phyloP scores from a whole-genome alignment of 1,140 invertebrate species.

The Aporrectodea caliginosa region DNA sequence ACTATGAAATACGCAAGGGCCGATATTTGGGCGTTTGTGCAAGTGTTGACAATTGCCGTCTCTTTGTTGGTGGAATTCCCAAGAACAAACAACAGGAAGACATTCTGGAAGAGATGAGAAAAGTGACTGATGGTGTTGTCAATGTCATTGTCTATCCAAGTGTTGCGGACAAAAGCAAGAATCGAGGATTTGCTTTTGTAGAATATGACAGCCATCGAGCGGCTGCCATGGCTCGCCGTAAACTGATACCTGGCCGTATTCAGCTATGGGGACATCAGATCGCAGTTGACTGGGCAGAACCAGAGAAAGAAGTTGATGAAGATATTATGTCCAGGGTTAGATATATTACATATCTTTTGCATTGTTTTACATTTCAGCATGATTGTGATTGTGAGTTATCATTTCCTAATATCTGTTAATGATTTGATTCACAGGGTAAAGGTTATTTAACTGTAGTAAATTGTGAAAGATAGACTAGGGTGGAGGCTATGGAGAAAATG shows the following conservation, averaged over 20 bases:
- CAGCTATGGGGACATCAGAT: slow-evolving; percentile 94
- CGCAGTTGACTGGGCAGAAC: slow-evolving; percentile 99
- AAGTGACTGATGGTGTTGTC: slow-evolving; percentile 78
- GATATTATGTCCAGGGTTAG: slow-evolving; percentile 68
- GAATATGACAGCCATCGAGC: slow-evolving; percentile 99
- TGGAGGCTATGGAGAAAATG: too few relatives aligned
- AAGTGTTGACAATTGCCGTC: slow-evolving; percentile 99
- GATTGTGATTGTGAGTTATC: too few relatives aligned
- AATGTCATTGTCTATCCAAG: slow-evolving; percentile 99
- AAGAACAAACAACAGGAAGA: slow-evolving; percentile 99
- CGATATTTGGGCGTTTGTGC: slow-evolving; percentile 99
- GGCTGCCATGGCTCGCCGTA: slow-evolving; percentile 92
- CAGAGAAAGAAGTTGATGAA: slow-evolving; percentile 95
- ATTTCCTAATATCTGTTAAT: too few relatives aligned
- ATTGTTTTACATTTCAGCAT: too few relatives aligned
- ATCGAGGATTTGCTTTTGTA: slow-evolving; percentile 98
- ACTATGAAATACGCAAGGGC: slow-evolving; percentile 91
- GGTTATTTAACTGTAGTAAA: too few relatives aligned
- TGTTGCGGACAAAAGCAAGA: slow-evolving; percentile 94
- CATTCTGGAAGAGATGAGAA: slow-evolving; percentile 81
- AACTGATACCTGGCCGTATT: slow-evolving; percentile 59
- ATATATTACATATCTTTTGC: too few relatives aligned
- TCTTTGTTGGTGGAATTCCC: slow-evolving; percentile 99
- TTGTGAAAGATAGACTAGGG: too few relatives aligned
- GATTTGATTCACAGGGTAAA: too few relatives aligned